Percentiles rank a stretch among this genome's conserved stretches.
These are phyloP conservation scores for Meloidogyne hapla DNA, from an alignment of 1,140 invertebrate genomes.

Conservation along the genomic window DNA sequence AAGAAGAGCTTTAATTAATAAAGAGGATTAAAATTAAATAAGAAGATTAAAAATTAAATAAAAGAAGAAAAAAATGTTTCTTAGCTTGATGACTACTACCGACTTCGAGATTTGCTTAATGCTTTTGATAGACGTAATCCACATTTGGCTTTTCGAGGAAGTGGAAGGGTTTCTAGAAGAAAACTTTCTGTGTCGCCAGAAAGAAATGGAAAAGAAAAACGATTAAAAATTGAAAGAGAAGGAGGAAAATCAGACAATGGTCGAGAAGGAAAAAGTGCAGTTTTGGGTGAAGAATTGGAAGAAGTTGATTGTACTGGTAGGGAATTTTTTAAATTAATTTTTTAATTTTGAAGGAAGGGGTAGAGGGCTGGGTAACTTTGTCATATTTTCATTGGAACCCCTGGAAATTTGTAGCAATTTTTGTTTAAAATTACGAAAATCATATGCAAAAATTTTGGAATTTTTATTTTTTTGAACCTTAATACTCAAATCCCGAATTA, in stretches of 20 bases:
- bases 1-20: background rate
- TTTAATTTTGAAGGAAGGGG: too few relatives aligned
- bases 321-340: background rate
- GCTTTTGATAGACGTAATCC: conserved; percentile 26
- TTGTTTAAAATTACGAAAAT: too few relatives aligned
- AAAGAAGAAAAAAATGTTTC: conserved; percentile 11
- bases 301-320: conserved; percentile 1
- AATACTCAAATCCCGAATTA: too few relatives aligned
- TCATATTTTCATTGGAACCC: too few relatives aligned
- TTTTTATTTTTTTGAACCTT: too few relatives aligned
- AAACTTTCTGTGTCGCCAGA: background rate
- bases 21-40: background rate
- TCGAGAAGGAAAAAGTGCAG: background rate
- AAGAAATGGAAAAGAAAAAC: background rate
- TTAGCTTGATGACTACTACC: conserved; percentile 32
- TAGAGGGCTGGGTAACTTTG: too few relatives aligned
- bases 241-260: background rate
- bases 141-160: conserved; percentile 27
- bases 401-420: too few relatives aligned
- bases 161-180: background rate
- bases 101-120: conserved; percentile 26
- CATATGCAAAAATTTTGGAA: too few relatives aligned
- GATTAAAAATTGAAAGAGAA: background rate
- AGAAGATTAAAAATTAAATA: background rate
- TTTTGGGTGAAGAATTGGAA: background rate